Base-by-base conservation (phyloP, 2,797 vertebrate species). In the Takifugu ocellatus region DNA sequence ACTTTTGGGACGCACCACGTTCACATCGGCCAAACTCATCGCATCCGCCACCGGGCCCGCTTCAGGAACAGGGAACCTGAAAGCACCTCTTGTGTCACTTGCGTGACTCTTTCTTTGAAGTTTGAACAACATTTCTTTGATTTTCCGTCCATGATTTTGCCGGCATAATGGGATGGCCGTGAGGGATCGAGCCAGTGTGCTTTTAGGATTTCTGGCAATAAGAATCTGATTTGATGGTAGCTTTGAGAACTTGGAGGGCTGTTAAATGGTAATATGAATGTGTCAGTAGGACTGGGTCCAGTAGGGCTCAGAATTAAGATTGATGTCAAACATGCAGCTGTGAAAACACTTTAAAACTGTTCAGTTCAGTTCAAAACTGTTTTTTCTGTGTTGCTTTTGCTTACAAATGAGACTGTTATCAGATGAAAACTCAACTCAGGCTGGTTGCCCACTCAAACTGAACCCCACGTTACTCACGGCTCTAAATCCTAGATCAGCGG, bases 1-100 rank as follows among this genome's bases (percentile, higher is more conserved):
- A 44, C 50, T 59, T 74, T 45, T 56, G 48, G 56, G 44, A 50
- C 59, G 69, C 45, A 53, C 63, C 66, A 2, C 53, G 39, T 12
- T 59, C 63, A 61, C 76, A 70, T 72, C 62, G 60, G 76, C 76
- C 63, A 78, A 76, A 73, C 66, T 66, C 79, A 81, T 75, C 78
- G 62, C 74, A 74, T 70, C 62, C 59, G 56, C 51, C 58, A 25
- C 75, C 9, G 17, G 57, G 54, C 12, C 46, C 6, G 54, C 74
- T 68, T 72, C 26, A 47, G 56, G 67, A 50, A 65, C 25, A 1
- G 14, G 58, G 49, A 27, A 16, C 63, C 54, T 21, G 17, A 2
- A 55, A 45, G 25, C 52, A 42, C 57, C 26, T 46, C 25, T 36
- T 45, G 39, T 24, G 36, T 12, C 24, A 43, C 49, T 8, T 51